phyloP scores from a whole-genome alignment of 2,888 invertebrate species.

The Idaea aversata region DNA sequence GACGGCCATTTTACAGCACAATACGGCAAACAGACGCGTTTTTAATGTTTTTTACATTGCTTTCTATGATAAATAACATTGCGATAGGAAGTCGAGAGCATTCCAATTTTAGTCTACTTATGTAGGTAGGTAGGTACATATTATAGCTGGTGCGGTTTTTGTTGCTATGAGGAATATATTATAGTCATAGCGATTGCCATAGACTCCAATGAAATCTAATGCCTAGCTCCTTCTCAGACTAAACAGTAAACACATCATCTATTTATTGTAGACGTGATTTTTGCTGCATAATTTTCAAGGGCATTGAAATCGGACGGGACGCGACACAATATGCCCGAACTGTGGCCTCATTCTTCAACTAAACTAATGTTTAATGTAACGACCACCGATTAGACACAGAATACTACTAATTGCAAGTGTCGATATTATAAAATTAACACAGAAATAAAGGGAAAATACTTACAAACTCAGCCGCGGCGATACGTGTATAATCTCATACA shows the following conservation, averaged over 20 bases:
- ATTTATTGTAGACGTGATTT: constrained; percentile 62
- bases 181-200: constrained; percentile 28
- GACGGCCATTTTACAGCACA: constrained; percentile 46
- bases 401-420: constrained; percentile 46
- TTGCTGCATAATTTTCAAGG: constrained; percentile 81
- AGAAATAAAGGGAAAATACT: constrained; percentile 76
- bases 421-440: constrained; percentile 60
- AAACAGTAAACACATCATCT: constrained; percentile 40
- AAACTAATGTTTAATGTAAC: constrained; percentile 73
- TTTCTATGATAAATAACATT: constrained; percentile 48
- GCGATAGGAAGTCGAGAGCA: constrained; percentile 46
- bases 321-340: constrained; percentile 26
- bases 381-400: constrained; percentile 41
- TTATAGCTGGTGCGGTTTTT: constrained; percentile 10
- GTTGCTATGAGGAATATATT: constrained; percentile 60
- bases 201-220: constrained; percentile 52
- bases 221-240: constrained; percentile 37
- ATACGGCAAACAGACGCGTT: constrained; percentile 42
- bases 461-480: constrained; percentile 76
- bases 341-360: constrained; percentile 37
- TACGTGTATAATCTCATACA: constrained; percentile 80
- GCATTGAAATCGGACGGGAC: constrained; percentile 51
- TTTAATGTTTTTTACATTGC: constrained; percentile 59
- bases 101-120: constrained; percentile 69
- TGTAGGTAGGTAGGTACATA: constrained; percentile 37